A percentile compares a stretch with the other conserved stretches of the same genome.
These are phyloP conservation scores for Melanitta fusca DNA, from an alignment of 2,797 vertebrate species.

Conservation along the genomic window DNA sequence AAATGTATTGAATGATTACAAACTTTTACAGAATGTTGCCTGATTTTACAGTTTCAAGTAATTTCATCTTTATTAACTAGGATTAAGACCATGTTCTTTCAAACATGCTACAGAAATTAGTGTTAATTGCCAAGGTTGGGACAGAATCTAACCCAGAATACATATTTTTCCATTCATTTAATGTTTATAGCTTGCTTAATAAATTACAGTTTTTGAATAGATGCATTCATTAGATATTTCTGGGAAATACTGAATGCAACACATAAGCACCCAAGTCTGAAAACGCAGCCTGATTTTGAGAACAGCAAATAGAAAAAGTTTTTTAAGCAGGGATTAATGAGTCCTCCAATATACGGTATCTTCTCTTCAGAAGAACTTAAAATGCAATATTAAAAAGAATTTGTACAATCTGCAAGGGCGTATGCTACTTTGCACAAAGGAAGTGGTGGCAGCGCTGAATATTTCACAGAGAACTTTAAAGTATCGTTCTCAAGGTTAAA, in stretches of 20 bases:
- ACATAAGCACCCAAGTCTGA: not conserved
- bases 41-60: not conserved
- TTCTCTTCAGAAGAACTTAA: slow-evolving; percentile 31
- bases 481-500: slow-evolving; percentile 96
- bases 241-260: not conserved
- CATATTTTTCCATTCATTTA: not conserved
- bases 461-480: slow-evolving; percentile 79
- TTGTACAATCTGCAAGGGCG: slow-evolving; percentile 35
- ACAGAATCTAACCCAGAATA: not conserved
- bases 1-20: not conserved
- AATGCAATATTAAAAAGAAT: not conserved
- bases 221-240: not conserved
- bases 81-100: not conserved
- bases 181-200: not conserved
- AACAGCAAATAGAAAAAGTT: not conserved
- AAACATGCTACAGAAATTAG: not conserved
- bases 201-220: not conserved
- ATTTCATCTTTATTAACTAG: not conserved
- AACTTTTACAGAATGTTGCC: not conserved
- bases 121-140: not conserved
- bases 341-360: not conserved
- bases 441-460: slow-evolving; percentile 58
- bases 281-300: not conserved
- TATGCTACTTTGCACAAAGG: slow-evolving; percentile 68
- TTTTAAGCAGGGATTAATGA: not conserved